phyloP scores from a whole-genome alignment of 92 coral and sea anemone genomes.

The Phymanthus crucifer region DNA sequence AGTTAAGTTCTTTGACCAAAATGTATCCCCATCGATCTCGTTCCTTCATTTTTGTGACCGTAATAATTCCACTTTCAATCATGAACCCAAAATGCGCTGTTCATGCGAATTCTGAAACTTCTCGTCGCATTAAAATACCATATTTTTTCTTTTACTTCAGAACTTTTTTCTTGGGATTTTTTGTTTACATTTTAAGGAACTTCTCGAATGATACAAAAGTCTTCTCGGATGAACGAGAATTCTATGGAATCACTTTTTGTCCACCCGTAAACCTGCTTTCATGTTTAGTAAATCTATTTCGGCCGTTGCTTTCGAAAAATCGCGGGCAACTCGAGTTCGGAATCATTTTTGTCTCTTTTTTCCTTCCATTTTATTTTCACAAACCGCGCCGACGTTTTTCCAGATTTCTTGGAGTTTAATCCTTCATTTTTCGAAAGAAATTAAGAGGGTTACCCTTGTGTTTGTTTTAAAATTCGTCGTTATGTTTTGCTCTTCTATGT shows the following conservation, averaged over 20 bases:
- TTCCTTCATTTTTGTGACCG: not conserved
- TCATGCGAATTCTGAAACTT: not conserved
- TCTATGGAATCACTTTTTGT: constrained; percentile 47
- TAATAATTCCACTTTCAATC: not conserved
- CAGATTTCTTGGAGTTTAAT: not conserved
- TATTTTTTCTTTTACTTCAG: not conserved
- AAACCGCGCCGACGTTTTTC: not conserved
- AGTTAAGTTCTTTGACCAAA: not conserved
- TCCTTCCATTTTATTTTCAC: not conserved
- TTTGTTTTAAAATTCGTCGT: not conserved
- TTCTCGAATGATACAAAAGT: not conserved
- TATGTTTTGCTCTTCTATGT: constrained; percentile 29
- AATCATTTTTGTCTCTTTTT: not conserved
- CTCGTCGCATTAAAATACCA: not conserved
- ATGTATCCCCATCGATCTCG: not conserved
- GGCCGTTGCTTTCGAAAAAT: not conserved
- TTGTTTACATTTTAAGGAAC: not conserved
- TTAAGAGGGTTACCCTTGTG: not conserved
- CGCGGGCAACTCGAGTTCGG: not conserved
- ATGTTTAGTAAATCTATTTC: constrained; percentile 54
- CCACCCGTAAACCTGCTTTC: constrained; percentile 60
- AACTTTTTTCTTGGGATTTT: not conserved
- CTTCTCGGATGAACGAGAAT: not conserved
- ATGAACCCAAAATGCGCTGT: not conserved
- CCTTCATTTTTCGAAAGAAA: not conserved